Conservation (phyloP, 2,888 invertebrate species). For the Mythimna vitellina region DNA sequence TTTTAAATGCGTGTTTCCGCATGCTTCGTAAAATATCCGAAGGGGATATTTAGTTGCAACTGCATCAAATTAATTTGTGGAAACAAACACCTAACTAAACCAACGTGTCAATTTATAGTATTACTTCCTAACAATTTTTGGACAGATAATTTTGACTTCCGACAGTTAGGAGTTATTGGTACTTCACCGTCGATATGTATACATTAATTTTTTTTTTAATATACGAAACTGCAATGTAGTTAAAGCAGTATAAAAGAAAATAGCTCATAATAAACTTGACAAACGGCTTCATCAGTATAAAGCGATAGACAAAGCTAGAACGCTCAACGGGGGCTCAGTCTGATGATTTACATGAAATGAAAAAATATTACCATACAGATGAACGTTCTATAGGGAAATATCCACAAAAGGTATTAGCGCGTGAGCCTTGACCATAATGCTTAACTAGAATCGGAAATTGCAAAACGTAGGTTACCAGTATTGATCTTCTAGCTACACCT, state of each 20-base stretch:
- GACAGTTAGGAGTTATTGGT: no score
- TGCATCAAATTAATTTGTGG: no score
- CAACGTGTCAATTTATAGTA: no score
- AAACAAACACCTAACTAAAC: no score
- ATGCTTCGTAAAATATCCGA: no score
- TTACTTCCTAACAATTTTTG: no score
- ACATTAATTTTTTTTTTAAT: neutral
- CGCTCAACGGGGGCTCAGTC: conserved; percentile 9
- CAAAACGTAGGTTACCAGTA: conserved; percentile 8
- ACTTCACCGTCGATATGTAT: no score
- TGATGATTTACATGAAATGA: conserved; percentile 57
- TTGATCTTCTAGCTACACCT: neutral
- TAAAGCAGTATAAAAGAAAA: neutral
- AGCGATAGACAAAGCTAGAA: neutral
- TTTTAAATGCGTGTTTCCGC: no score
- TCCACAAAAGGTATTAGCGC: conserved; percentile 36
- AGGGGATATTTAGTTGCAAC: no score
- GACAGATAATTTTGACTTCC: no score
- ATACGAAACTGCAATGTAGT: neutral
- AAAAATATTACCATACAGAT: conserved; percentile 60
- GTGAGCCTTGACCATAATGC: conserved; percentile 35
- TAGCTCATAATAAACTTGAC: neutral
- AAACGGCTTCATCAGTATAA: neutral
- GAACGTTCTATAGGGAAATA: conserved; percentile 56
- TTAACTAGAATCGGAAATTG: conserved; percentile 36